Evolutionary conservation across 2,797 vertebrate genomes (phyloP).

Genomic region (Buphagus erythrorhynchus): DNA sequence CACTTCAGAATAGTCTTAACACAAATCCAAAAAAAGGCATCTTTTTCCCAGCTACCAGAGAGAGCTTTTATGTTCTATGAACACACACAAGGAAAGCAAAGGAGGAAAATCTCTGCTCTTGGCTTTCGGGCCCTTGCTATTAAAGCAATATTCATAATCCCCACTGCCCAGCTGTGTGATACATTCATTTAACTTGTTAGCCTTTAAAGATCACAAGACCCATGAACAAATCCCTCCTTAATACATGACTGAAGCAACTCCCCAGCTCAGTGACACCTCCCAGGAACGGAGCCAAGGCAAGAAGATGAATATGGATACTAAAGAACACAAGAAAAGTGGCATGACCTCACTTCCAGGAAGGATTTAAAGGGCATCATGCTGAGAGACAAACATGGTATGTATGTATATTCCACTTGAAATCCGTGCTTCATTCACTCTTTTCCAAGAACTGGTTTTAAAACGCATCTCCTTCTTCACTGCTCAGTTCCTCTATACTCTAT

Average conservation of each 20-base stretch:
- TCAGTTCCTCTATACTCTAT: no score
- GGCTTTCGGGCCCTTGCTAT: background rate
- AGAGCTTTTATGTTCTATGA: background rate
- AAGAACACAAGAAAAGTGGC: background rate
- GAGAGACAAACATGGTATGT: background rate
- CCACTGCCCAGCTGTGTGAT: background rate
- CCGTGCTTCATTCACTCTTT: no score
- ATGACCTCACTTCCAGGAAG: background rate
- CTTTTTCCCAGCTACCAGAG: background rate
- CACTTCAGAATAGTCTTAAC: background rate
- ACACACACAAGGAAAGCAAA: background rate
- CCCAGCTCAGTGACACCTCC: background rate
- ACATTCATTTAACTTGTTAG: background rate
- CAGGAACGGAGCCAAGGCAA: background rate
- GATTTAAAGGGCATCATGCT: background rate
- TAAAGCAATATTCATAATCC: background rate
- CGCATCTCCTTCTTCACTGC: no score
- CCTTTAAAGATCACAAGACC: background rate
- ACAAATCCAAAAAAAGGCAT: background rate
- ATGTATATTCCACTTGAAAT: no score
- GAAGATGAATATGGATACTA: background rate
- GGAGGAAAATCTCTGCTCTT: background rate
- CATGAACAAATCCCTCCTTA: background rate
- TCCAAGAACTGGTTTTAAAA: no score
- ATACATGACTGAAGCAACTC: background rate